Base-by-base conservation (phyloP, 1,140 invertebrate genomes). In the Ectropis grisescens region DNA sequence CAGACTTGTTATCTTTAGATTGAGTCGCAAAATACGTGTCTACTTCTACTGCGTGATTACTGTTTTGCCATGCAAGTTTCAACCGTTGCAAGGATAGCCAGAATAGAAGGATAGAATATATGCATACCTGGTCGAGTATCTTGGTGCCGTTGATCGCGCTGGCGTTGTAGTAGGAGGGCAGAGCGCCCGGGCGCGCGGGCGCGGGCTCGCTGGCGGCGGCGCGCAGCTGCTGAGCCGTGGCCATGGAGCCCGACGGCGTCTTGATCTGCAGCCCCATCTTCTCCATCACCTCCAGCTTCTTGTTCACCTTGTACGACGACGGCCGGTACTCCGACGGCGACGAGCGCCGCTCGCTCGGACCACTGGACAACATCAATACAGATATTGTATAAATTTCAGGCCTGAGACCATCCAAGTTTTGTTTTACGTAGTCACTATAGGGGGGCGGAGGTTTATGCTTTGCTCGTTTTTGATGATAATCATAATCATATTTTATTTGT, bases 131-230 rank as follows among this genome's bases (percentile, higher is more conserved):
- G 52, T 97, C 93, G 9, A 94, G 91, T 67, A 95, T 93, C 53
- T 93, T 93, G 26, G 89, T 86, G 28, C 93, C 88, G 51, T 92
- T 91, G 4, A 93, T 88, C 4, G 93, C 89, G 11, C 90, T 89
- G 2, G 93, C 91, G 78, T 94, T 95, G 55, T 94, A 95, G 76
- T 92, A 96, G 46, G 85, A 85, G 15, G 86, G 88, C 42, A 91
- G 86, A 1, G 85, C 85, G 5, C 65, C 58, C 1, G 45, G 38
- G 5, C 41, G 36, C 3, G 58, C 22, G 8, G 75, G 61, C 19
- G 62, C 64, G 22, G 24, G 6, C 4, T 74, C 67, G 34, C 49
- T 53, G 13, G 70, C 69, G 2, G 72, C 75, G n/a, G 68, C 64
- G 2, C 70, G 61, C 31, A 83, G 47, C 55, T 81, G 74, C 46